These are phyloP conservation scores for Muntiacus reevesi DNA, from an alignment of 2,113 vertebrate species.

Conservation along the genomic window DNA sequence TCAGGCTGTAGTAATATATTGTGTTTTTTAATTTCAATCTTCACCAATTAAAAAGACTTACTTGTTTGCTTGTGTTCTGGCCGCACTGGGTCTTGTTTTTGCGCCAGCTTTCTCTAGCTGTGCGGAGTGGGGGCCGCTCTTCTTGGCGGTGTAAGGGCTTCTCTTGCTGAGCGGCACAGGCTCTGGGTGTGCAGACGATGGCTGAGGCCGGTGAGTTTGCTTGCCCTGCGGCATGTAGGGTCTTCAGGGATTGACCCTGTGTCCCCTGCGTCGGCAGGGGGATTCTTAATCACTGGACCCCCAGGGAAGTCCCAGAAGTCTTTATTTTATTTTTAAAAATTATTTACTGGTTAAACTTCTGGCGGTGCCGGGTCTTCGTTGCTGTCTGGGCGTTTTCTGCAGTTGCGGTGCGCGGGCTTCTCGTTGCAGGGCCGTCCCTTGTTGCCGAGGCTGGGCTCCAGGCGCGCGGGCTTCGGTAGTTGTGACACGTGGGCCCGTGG, in stretches of 20 bases:
- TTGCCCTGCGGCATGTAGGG: not conserved
- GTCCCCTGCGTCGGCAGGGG: not conserved
- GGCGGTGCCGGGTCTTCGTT: not conserved
- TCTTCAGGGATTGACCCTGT: not conserved
- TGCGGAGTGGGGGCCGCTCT: not conserved
- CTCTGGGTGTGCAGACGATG: too few species aligned
- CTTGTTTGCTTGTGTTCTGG: not conserved
- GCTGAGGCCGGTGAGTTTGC: not conserved
- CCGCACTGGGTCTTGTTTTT: not conserved
- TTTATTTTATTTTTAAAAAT: not conserved
- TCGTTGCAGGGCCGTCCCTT: not conserved
- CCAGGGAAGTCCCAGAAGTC: not conserved
- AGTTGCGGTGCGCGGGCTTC: not conserved
- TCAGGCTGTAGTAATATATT: not conserved
- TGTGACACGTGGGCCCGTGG: not conserved
- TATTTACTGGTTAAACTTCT: rapidly evolving
- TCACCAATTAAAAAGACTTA: not conserved
- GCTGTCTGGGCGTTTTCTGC: not conserved
- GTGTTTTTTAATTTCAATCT: not conserved
- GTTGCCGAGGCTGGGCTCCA: not conserved
- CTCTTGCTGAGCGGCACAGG: not conserved
- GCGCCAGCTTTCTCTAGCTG: not conserved
- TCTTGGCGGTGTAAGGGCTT: rapidly evolving
- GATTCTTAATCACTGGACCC: not conserved
- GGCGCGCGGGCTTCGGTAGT: rapidly evolving